Evolutionary conservation across 2,888 invertebrate genomes (phyloP).

Genomic region (Alitta virens): DNA sequence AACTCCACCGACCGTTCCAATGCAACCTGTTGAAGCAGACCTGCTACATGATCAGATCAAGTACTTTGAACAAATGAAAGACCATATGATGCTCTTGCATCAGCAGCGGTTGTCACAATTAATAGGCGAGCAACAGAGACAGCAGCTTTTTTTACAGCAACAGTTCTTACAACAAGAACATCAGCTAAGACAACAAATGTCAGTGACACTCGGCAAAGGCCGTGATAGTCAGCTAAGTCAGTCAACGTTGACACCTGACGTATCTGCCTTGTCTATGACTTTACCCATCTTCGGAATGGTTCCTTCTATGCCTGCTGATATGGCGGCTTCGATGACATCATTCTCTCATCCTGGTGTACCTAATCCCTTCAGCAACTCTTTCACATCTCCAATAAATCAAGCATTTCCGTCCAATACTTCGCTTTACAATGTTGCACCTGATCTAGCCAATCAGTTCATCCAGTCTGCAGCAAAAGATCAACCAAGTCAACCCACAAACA

Average conservation of each 20-base stretch:
- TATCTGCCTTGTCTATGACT: too few species aligned
- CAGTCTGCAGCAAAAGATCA: too few species aligned
- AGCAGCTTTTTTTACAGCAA: conserved; percentile 60
- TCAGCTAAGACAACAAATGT: neutral
- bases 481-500: neutral
- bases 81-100: conserved; percentile 27
- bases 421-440: too few species aligned
- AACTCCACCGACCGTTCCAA: neutral
- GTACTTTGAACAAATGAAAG: conserved; percentile 40
- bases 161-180: conserved; percentile 10
- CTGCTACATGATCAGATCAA: conserved; percentile 29
- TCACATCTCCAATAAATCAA: too few species aligned
- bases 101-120: conserved; percentile 31
- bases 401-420: too few species aligned
- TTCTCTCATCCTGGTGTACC: neutral
- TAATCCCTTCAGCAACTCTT: neutral
- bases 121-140: conserved; percentile 64
- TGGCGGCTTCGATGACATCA: neutral
- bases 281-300: neutral
- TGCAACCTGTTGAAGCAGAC: neutral
- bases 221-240: too few species aligned
- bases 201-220: neutral
- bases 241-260: too few species aligned
- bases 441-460: too few species aligned
- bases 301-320: neutral